A percentile compares a stretch with the other conserved stretches of the same genome.
Conservation (phyloP, 1,140 invertebrate species). For the Drosophila bifasciata region DNA sequence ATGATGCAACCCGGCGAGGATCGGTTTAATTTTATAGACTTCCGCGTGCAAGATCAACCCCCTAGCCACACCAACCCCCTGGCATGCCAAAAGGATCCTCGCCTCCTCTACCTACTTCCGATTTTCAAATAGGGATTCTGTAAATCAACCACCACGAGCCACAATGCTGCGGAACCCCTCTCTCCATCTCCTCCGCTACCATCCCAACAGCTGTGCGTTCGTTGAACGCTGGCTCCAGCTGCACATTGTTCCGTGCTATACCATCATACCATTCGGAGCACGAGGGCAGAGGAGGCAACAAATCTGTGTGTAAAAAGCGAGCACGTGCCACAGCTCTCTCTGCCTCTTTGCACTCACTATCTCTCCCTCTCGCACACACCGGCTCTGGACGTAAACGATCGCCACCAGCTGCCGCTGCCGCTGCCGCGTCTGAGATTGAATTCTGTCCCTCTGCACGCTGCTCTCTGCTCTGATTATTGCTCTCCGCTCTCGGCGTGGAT, state of each 20-base stretch:
- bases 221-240: constrained; percentile 65
- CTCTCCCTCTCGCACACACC: too few relatives aligned
- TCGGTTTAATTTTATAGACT: constrained; percentile 77
- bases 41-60: constrained; percentile 47
- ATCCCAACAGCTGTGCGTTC: constrained; percentile 66
- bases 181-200: not conserved
- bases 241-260: constrained; percentile 29
- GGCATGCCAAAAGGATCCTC: constrained; percentile 52
- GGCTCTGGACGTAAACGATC: constrained; percentile 27
- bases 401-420: constrained; percentile 76
- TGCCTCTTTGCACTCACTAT: not conserved
- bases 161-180: constrained; percentile 1
- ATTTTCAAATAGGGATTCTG: constrained; percentile 63
- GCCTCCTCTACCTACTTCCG: constrained; percentile 70
- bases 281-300: constrained; percentile 26
- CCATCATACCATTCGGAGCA: too few relatives aligned
- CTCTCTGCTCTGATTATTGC: too few relatives aligned
- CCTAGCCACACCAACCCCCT: constrained; percentile 52
- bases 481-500: constrained; percentile 8
- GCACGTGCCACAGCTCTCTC: constrained; percentile 65
- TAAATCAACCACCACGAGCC: constrained; percentile 76
- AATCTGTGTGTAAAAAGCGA: constrained; percentile 72
- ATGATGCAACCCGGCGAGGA: constrained; percentile 80
- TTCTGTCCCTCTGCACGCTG: constrained; percentile 33
- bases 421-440: constrained; percentile 46